Evolutionary conservation across 1,140 invertebrate genomes (phyloP), one percentile per base, ranked within the genome.

Genomic region (Drosophila prosaltans): DNA sequence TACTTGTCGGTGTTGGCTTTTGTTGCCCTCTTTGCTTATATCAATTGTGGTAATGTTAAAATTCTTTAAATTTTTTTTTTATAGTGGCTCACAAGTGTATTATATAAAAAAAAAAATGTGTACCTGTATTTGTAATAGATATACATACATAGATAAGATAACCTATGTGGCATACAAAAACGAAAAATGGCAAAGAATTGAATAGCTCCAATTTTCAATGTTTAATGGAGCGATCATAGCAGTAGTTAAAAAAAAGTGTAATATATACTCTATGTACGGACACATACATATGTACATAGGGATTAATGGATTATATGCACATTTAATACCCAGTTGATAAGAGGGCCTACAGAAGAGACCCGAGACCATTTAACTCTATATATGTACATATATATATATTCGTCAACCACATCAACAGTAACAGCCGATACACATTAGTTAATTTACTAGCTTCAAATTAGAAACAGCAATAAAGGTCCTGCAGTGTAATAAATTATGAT

Each of bases 1-100:
- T 26, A 26, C 26, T 51, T 51, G 21, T 51, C 45, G 45, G 8
- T 26, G 7, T 51, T 51, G 45, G 45, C 21, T 26, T 11, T 51
- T 26, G 8, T 24, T 10, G 45, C 45, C 21, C 10, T 51, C 10
- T 51, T 51, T 51, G 8, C 45, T 8, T 51, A 51, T 26, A 51
- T 51, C 45, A 51, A 51, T 51, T 51, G 45, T 51, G 45, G 45
- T 51, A 51, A 51, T 26, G 45, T 51, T 51, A 2, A 48, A 48
- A 8, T 48, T 1, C 0, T 8, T 2, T 16, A 16, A 16, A 1
- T 2, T 7, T 8, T 51, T 51, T 26, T 51, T 51, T 51, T 2
- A 1, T 10, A 24, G 21, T 51, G 45, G 2, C 8, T 48, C 9
- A 39, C 6, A 39, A 39, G 36, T n/a, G 16, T 8, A 51, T 51